These are phyloP conservation scores for Chymomyza amoena DNA, from an alignment of 2,888 invertebrate species.

Conservation along the genomic window DNA sequence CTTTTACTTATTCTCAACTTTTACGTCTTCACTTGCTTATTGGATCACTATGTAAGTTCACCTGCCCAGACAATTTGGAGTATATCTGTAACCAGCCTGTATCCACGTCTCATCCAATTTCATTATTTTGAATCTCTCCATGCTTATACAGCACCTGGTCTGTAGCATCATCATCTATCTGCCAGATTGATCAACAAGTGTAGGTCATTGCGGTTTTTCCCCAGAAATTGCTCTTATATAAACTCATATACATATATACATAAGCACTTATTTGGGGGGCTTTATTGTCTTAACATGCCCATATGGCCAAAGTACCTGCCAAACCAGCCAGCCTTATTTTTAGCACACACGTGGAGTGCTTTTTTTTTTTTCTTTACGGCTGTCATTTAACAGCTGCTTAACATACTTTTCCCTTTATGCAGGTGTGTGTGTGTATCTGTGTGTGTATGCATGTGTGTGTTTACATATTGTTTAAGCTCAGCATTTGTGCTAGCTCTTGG, in stretches of 20 bases:
- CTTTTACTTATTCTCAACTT: not conserved
- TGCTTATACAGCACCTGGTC: not conserved
- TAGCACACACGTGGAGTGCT: not conserved
- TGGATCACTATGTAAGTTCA: not conserved
- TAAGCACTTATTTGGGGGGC: not conserved
- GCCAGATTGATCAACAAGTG: not conserved
- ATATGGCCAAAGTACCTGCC: not conserved
- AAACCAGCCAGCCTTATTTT: not conserved
- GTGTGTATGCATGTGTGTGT: constrained; percentile 7
- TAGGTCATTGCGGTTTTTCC: not conserved
- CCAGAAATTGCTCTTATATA: not conserved
- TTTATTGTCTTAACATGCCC: not conserved
- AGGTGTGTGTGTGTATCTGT: no score
- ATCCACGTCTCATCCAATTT: not conserved
- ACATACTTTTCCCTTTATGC: constrained; percentile 32
- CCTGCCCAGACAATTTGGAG: not conserved
- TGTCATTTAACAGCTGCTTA: constrained; percentile 57
- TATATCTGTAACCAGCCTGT: not conserved
- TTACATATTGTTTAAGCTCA: constrained; percentile 44
- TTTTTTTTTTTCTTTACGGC: not conserved
- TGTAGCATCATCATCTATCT: not conserved
- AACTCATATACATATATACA: not conserved
- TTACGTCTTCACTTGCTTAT: not conserved
- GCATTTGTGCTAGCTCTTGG: constrained; percentile 45
- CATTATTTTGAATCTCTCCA: not conserved